Evolutionary conservation across 2,113 vertebrate genomes (phyloP).

Genomic region (Petrocephalus zakoni): DNA sequence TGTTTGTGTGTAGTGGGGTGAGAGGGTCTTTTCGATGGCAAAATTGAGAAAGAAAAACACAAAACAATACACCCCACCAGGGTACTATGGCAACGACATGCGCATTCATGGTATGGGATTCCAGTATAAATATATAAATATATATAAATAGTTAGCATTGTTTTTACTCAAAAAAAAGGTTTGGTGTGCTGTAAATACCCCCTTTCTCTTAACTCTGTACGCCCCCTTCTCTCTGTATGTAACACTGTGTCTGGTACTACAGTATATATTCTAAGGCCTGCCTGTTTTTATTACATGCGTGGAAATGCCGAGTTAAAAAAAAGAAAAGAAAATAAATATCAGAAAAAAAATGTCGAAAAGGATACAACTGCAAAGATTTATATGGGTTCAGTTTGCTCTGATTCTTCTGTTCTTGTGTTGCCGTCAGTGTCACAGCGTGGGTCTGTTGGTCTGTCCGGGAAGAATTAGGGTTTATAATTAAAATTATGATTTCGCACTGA

Average conservation of each 20-base stretch:
- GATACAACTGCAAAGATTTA: conserved; percentile 63
- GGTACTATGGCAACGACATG: conserved; percentile 37
- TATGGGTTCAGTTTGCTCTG: conserved; percentile 47
- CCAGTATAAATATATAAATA: conserved; percentile 65
- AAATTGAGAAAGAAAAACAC: background rate
- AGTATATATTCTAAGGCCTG: conserved; percentile 64
- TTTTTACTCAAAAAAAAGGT: conserved; percentile 64
- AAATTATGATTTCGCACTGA: conserved; percentile 13
- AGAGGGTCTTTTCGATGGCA: background rate
- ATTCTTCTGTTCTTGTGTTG: conserved; percentile 45
- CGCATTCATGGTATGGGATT: conserved; percentile 45
- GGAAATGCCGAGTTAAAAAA: conserved; percentile 53
- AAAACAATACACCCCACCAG: background rate
- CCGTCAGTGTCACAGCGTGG: conserved; percentile 54
- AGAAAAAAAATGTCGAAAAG: conserved; percentile 45
- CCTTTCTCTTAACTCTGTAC: conserved; percentile 32
- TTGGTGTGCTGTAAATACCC: conserved; percentile 70
- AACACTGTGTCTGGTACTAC: conserved; percentile 53
- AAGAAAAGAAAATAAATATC: conserved; percentile 42
- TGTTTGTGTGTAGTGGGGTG: background rate
- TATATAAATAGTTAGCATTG: conserved; percentile 70
- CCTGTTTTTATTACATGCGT: conserved; percentile 67
- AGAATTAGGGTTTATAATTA: conserved; percentile 20
- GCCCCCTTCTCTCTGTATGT: conserved; percentile 40
- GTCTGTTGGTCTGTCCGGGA: conserved; percentile 41